Evolutionary conservation across 2,797 vertebrate species (phyloP), one percentile per base, ranked within the genome.

Genomic region (Catamblyrhynchus diadema): DNA sequence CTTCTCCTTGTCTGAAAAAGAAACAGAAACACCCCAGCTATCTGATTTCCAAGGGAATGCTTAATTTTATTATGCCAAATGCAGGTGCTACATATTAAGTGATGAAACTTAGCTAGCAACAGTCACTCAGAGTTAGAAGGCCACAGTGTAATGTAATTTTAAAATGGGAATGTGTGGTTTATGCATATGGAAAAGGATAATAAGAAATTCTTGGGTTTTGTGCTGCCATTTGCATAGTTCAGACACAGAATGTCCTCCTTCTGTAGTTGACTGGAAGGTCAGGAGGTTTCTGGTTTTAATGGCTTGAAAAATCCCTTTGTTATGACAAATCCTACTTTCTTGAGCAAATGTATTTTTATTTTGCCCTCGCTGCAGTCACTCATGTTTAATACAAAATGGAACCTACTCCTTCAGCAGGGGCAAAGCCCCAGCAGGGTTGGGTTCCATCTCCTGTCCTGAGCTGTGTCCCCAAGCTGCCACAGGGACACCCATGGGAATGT

Each of bases 31-130:
- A 86, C 90, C 81, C 87, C 24, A 93, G 62, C 82, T 79, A 88
- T 73, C 92, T 94, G 95, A 97, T 97, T 95, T 97, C 94, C 96
- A 96, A 96, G 85, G 85, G 95, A 97, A 96, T 96, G 62, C 70
- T 96, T 97, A 94, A 97, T 96, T 96, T 96, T 88, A 70, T 96
- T 90, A 92, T 94, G 91, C 87, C 85, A 88, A 86, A 69, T 95
- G 80, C 66, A 90, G 87, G 80, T 93, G 87, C 41, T 93, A 72
- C 73, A 57, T 83, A 86, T 86, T 88, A 96, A 83, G 33, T 79
- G 59, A 79, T 81, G 74, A 86, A 90, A 88, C 85, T 88, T 61
- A 59, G 86, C 90, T 94, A 48, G 66, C 70, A 91, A 79, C 86
- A 92, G 87, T 93, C 89, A 90, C 69, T 94, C 54, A 33, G 91